Evolutionary conservation across 2,888 invertebrate species (phyloP).

Genomic region (Drosophila prolongata): DNA sequence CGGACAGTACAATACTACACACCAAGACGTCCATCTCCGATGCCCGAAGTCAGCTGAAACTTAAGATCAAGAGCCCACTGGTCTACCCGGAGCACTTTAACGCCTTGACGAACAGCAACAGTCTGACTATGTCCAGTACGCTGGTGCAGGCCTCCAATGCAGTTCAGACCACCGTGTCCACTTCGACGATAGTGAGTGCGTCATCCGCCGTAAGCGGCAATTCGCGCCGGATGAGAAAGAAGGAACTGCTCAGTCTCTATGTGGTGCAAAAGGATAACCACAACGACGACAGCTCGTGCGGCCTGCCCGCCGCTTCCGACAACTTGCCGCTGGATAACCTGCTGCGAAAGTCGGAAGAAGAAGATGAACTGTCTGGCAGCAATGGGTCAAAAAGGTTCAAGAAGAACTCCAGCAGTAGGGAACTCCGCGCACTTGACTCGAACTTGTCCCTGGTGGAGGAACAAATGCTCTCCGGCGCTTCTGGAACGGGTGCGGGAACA

Average conservation of each 20-base stretch:
- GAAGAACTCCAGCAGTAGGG: constrained; percentile 85
- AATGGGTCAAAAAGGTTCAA: constrained; percentile 86
- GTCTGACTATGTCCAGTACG: constrained; percentile 51
- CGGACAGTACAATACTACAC: constrained; percentile 84
- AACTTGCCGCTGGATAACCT: constrained; percentile 85
- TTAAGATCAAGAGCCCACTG: constrained; percentile 95
- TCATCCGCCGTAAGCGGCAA: constrained; percentile 84
- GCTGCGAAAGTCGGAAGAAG: constrained; percentile 93
- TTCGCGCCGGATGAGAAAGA: constrained; percentile 94
- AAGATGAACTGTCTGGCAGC: constrained; percentile 88
- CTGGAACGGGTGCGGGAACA: constrained; percentile 64
- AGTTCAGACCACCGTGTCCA: constrained; percentile 71
- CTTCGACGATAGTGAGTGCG: constrained; percentile 66
- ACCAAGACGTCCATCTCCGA: constrained; percentile 91
- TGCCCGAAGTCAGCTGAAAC: constrained; percentile 93
- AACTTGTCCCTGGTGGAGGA: constrained; percentile 86
- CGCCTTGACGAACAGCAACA: constrained; percentile 53
- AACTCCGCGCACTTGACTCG: constrained; percentile 88
- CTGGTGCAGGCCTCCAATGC: constrained; percentile 67
- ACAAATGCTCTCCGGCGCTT: constrained; percentile 33
- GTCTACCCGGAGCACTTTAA: constrained; percentile 89
- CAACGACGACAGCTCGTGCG: constrained; percentile 89
- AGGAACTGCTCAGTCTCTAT: constrained; percentile 93
- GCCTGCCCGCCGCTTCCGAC: constrained; percentile 85
- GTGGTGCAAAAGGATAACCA: constrained; percentile 93